Evolutionary conservation across 2,113 vertebrate genomes (phyloP).

Genomic region (Rhipidura dahli): DNA sequence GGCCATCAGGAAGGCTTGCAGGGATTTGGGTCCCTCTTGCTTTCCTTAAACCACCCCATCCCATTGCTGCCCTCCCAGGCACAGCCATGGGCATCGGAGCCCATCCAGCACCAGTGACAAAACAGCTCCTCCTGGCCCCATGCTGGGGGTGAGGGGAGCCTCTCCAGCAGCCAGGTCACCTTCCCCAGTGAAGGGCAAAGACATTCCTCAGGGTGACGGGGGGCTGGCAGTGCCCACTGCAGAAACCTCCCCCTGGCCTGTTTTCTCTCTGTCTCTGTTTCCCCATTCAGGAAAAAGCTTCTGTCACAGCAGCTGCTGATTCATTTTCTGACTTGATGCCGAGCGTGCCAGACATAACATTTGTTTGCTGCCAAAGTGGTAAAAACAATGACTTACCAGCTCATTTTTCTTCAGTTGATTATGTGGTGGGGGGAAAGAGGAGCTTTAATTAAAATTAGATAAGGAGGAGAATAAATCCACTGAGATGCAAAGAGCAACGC

Average conservation of each 20-base stretch:
- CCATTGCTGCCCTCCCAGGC: background rate
- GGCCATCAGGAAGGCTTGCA: background rate
- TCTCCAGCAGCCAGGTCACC: fast-evolving
- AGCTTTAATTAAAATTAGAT: constrained; percentile 51
- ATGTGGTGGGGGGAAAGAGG: background rate
- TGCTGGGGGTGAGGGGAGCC: fast-evolving
- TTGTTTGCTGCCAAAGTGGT: constrained; percentile 63
- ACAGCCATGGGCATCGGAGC: fast-evolving
- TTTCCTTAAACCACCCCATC: background rate
- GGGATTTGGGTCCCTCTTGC: background rate
- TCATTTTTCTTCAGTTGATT: constrained; percentile 55
- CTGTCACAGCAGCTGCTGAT: constrained; percentile 70
- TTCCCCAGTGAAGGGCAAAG: background rate
- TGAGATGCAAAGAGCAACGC: background rate
- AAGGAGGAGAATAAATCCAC: constrained; percentile 24
- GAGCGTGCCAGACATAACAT: constrained; percentile 68
- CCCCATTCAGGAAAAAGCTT: constrained; percentile 66
- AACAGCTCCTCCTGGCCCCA: background rate
- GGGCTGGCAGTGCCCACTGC: background rate
- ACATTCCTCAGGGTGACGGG: background rate
- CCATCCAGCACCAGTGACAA: background rate
- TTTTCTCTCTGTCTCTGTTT: constrained; percentile 58
- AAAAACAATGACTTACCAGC: constrained; percentile 65
- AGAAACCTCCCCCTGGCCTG: constrained; percentile 16
- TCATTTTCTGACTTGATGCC: constrained; percentile 69